Conservation (phyloP, 1,140 invertebrate genomes). For the Formica exsecta region DNA sequence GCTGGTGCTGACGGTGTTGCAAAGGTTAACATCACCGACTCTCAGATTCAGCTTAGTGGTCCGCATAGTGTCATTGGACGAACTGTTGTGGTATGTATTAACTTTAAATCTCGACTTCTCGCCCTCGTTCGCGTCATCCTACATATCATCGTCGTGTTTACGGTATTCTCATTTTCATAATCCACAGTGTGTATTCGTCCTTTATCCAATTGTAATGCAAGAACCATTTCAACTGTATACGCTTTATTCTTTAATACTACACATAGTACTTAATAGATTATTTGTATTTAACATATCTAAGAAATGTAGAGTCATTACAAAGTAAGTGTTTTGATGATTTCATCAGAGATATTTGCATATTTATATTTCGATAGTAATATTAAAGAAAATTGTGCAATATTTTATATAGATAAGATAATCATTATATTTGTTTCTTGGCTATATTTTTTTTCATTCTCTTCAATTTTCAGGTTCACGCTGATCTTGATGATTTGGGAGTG, state of each 20-base stretch:
- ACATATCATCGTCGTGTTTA: too few species aligned
- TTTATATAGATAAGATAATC: neutral
- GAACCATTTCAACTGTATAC: neutral
- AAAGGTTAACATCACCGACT: conserved; percentile 92
- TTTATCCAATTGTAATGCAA: neutral
- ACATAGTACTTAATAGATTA: neutral
- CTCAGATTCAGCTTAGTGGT: conserved; percentile 91
- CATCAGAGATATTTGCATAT: too few species aligned
- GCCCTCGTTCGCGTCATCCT: too few species aligned
- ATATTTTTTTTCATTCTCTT: conserved; percentile 11
- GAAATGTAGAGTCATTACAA: too few species aligned
- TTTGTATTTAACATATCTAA: too few species aligned
- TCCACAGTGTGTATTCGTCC: neutral
- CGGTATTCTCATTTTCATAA: too few species aligned
- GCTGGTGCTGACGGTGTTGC: conserved; percentile 91
- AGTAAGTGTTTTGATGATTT: too few species aligned
- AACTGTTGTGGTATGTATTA: conserved; percentile 91
- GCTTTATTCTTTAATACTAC: neutral
- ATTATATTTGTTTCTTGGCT: neutral
- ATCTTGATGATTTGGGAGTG: conserved; percentile 97
- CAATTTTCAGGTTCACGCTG: conserved; percentile 91
- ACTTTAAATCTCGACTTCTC: neutral
- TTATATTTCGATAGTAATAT: too few species aligned
- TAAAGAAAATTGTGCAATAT: too few species aligned
- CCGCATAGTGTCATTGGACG: conserved; percentile 94